Evolutionary conservation across 2,888 invertebrate species (phyloP).

Genomic region (Aphodius sticticus): DNA sequence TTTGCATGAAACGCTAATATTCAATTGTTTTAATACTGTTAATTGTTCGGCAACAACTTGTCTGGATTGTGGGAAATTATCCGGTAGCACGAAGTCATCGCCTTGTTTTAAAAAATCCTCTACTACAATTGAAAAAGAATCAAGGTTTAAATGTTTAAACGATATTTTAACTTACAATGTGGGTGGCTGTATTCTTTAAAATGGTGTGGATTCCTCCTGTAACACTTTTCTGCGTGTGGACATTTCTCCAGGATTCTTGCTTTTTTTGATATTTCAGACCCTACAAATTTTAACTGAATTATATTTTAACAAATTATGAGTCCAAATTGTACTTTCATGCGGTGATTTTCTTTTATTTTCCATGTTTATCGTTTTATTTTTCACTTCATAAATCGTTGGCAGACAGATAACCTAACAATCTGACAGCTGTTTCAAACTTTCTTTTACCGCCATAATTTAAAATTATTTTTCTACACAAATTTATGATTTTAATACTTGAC

Average conservation of each 20-base stretch:
- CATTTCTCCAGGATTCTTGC: slow-evolving; percentile 61
- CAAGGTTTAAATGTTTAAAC: background rate
- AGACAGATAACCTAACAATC: background rate
- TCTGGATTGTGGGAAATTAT: slow-evolving; percentile 61
- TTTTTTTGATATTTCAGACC: background rate
- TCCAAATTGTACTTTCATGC: background rate
- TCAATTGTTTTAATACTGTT: slow-evolving; percentile 59
- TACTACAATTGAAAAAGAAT: slow-evolving; percentile 63
- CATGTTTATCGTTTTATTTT: background rate
- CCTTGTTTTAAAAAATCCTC: slow-evolving; percentile 68
- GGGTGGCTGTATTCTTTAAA: slow-evolving; percentile 82
- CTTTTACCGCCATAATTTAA: background rate
- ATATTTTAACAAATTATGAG: background rate
- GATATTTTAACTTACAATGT: slow-evolving; percentile 69
- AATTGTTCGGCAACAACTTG: slow-evolving; percentile 70
- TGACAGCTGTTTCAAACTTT: background rate
- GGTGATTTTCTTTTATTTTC: slow-evolving; percentile 4
- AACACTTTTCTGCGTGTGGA: slow-evolving; percentile 80
- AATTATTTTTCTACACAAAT: background rate
- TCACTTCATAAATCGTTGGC: background rate
- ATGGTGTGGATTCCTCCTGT: slow-evolving; percentile 84
- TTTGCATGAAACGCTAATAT: background rate
- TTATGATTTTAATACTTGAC: background rate
- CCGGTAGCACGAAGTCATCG: slow-evolving; percentile 65
- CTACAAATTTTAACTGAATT: background rate